These are phyloP conservation scores for Graphium colonna DNA, from an alignment of 2,888 invertebrate species.

Conservation along the genomic window DNA sequence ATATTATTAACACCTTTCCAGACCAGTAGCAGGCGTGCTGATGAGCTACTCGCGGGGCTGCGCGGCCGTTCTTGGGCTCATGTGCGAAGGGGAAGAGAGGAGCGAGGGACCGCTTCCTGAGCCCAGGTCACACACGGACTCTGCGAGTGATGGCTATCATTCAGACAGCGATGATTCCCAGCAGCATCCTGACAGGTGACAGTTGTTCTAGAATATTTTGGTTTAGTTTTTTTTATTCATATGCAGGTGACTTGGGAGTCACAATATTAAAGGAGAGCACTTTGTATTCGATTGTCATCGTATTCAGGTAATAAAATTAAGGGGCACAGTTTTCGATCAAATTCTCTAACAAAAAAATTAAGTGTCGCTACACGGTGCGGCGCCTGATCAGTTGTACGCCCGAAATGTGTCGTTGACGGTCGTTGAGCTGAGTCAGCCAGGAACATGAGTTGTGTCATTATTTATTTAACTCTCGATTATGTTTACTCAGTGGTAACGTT, in stretches of 20 bases:
- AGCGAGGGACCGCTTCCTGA: constrained; percentile 49
- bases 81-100: constrained; percentile 78
- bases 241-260: not conserved
- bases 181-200: constrained; percentile 63
- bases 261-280: too few species aligned
- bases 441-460: too few species aligned
- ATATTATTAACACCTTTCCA: constrained; percentile 51
- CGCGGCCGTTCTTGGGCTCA: constrained; percentile 87
- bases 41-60: constrained; percentile 89
- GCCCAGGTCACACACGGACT: constrained; percentile 76
- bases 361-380: too few species aligned
- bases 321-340: too few species aligned
- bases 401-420: not conserved
- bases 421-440: too few species aligned
- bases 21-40: constrained; percentile 85
- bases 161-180: constrained; percentile 85
- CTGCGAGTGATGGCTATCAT: constrained; percentile 89
- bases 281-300: too few species aligned
- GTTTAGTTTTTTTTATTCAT: constrained; percentile 5
- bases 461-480: too few species aligned
- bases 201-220: not conserved
- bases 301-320: too few species aligned
- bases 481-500: too few species aligned
- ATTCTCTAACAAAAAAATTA: too few species aligned
- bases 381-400: too few species aligned